These are phyloP conservation scores for Galaxea fascicularis DNA, from an alignment of 92 coral and sea anemone genomes.

Conservation along the genomic window DNA sequence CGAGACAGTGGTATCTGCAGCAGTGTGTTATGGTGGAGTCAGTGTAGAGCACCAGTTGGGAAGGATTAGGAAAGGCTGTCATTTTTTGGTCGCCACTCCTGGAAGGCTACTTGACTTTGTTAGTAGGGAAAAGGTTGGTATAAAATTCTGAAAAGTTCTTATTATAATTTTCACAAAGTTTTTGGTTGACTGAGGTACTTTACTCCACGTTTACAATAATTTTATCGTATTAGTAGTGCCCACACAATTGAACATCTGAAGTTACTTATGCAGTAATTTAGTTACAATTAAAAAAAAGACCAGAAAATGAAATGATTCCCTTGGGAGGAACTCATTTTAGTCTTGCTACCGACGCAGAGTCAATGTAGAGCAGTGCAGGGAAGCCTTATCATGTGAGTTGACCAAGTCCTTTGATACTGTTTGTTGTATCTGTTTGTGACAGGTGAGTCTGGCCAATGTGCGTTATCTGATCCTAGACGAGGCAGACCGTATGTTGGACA, in stretches of 20 bases:
- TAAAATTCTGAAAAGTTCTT: neutral
- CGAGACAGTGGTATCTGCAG: constrained; percentile 81
- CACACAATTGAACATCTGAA: no score
- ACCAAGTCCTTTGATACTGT: no score
- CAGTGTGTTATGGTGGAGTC: constrained; percentile 98
- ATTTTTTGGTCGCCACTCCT: constrained; percentile 93
- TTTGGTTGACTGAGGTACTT: no score
- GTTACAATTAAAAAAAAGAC: no score
- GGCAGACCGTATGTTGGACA: constrained; percentile 98
- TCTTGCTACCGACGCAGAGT: no score
- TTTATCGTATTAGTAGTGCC: no score
- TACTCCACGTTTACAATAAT: no score
- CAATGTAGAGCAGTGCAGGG: neutral
- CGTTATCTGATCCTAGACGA: constrained; percentile 91
- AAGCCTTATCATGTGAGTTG: no score
- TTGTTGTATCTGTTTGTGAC: neutral
- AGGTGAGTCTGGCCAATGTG: constrained; percentile 82
- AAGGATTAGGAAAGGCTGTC: constrained; percentile 84
- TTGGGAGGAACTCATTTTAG: no score
- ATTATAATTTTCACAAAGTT: neutral
- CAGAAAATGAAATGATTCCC: no score
- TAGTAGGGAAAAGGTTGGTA: constrained; percentile 71
- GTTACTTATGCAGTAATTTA: no score
- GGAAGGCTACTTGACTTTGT: constrained; percentile 94
- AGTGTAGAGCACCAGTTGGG: constrained; percentile 81